Conservation (phyloP, 1,140 invertebrate genomes). For the Eriocheir sinensis region DNA sequence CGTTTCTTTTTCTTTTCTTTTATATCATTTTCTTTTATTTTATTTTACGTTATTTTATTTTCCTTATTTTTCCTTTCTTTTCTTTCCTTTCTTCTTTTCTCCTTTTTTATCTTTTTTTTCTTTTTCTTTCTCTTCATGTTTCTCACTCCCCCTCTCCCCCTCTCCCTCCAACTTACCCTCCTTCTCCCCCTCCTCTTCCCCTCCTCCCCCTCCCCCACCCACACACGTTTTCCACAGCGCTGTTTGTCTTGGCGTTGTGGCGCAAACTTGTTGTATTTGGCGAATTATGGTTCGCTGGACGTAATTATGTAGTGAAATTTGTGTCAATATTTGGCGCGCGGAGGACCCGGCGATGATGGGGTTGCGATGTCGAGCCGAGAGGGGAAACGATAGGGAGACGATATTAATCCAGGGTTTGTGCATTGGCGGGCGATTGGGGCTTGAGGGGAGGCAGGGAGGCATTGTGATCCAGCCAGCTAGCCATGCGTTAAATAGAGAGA, state of each 20-base stretch:
- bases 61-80: background rate
- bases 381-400: background rate
- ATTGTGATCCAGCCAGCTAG: slow-evolving; percentile 38
- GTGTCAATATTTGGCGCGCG: slow-evolving; percentile 52
- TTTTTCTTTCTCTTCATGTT: too few relatives aligned
- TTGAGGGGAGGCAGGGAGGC: background rate
- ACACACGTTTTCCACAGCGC: background rate
- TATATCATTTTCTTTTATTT: background rate
- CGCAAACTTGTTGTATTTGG: slow-evolving; percentile 54
- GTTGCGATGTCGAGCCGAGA: slow-evolving; percentile 40
- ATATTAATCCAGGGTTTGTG: slow-evolving; percentile 55
- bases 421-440: slow-evolving; percentile 14
- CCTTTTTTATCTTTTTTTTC: background rate
- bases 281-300: slow-evolving; percentile 54
- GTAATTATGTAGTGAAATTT: slow-evolving; percentile 64
- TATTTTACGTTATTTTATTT: background rate
- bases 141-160: too few relatives aligned
- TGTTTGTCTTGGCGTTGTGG: slow-evolving; percentile 37
- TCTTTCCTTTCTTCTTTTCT: too few relatives aligned
- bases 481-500: slow-evolving; percentile 38
- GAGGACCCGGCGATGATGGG: slow-evolving; percentile 31
- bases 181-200: too few relatives aligned
- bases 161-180: too few relatives aligned
- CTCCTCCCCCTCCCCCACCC: background rate
- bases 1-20: background rate